phyloP scores from a whole-genome alignment of 2,888 invertebrate species.

The Oasisia sp. region DNA sequence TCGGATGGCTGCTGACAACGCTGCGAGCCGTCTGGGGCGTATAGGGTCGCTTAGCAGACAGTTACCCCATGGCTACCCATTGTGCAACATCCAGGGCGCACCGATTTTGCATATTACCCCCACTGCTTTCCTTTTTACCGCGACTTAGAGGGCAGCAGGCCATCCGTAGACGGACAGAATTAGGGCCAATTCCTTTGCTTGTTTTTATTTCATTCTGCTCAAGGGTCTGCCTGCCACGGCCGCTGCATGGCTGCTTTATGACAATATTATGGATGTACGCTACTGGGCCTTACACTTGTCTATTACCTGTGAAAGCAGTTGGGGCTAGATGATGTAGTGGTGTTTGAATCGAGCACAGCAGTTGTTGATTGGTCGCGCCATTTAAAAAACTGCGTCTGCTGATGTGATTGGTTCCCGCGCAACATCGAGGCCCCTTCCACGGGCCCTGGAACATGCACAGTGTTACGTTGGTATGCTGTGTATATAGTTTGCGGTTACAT shows the following conservation, averaged over 20 bases:
- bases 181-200: background rate
- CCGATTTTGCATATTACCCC: background rate
- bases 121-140: background rate
- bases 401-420: constrained; percentile 6
- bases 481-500: background rate
- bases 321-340: background rate
- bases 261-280: background rate
- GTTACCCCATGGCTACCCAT: constrained; percentile 17
- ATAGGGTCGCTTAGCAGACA: constrained; percentile 1
- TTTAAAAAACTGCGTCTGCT: background rate
- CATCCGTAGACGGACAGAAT: background rate
- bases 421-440: background rate
- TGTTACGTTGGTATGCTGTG: background rate
- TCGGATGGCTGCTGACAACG: background rate
- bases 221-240: background rate
- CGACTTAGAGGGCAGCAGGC: background rate
- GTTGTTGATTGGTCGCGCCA: background rate
- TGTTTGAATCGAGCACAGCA: background rate
- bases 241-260: background rate
- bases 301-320: constrained; percentile 12
- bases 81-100: constrained; percentile 5
- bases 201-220: constrained; percentile 8
- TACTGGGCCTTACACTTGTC: background rate
- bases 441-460: background rate
- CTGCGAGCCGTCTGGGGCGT: background rate